These are phyloP conservation scores for Himalopsyche kuldschensis DNA, from an alignment of 2,888 invertebrate species.

Conservation along the genomic window DNA sequence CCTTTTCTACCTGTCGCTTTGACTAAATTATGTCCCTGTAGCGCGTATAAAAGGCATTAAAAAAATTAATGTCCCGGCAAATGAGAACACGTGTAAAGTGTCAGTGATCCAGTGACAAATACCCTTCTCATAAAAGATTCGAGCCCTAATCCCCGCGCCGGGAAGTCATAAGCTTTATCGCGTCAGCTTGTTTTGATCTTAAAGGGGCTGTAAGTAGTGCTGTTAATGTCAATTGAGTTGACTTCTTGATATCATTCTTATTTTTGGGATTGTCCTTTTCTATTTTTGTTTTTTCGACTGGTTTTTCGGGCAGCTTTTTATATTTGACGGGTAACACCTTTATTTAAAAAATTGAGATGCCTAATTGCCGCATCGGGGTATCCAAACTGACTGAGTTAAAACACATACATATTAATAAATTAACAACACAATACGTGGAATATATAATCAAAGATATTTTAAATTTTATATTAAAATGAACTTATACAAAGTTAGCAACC, in stretches of 20 bases:
- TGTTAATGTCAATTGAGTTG: neutral
- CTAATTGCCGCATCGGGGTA: no score
- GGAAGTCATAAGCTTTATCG: neutral
- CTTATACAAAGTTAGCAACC: no score
- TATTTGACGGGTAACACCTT: no score
- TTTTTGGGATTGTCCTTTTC: neutral
- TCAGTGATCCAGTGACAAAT: neutral
- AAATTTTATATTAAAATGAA: no score
- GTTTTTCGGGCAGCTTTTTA: neutral
- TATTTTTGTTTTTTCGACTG: neutral
- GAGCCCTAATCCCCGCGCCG: neutral
- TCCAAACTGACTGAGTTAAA: no score
- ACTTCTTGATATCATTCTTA: neutral
- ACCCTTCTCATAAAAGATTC: neutral
- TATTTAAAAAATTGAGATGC: no score
- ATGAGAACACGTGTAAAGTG: neutral
- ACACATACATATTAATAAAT: no score
- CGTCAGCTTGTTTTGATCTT: neutral
- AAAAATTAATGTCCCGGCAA: neutral
- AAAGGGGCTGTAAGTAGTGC: neutral
- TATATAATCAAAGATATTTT: no score
- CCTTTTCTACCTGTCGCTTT: neutral
- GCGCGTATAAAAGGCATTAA: neutral
- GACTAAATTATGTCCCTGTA: neutral
- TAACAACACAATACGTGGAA: no score